Percentiles rank a stretch among this genome's conserved stretches.
Evolutionary conservation across 2,888 invertebrate genomes (phyloP).

Genomic region (Xanthia icteritia): DNA sequence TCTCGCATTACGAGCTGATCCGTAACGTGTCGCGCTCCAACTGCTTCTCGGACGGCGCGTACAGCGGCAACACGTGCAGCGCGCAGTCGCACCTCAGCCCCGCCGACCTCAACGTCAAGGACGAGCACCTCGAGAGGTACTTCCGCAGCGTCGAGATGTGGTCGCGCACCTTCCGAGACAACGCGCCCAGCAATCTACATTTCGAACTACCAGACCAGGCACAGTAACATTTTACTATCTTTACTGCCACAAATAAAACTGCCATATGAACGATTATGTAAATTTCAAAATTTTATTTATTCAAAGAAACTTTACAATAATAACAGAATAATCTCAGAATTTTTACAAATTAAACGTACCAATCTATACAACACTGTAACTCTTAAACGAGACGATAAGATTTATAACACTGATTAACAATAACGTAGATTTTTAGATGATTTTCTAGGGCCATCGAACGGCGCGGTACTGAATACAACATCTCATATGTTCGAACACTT

Average conservation of each 20-base stretch:
- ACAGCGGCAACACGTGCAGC: constrained; percentile 79
- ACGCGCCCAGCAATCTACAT: constrained; percentile 67
- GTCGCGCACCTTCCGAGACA: constrained; percentile 71
- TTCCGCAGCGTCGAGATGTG: constrained; percentile 85
- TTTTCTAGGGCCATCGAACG: constrained; percentile 86
- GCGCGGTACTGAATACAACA: constrained; percentile 82
- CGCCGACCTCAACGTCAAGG: constrained; percentile 75
- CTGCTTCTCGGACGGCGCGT: constrained; percentile 82
- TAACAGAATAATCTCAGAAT: constrained; percentile 89
- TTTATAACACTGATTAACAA: constrained; percentile 90
- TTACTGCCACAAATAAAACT: constrained; percentile 78
- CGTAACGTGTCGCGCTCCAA: constrained; percentile 83
- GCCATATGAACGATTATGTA: constrained; percentile 88
- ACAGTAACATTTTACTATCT: constrained; percentile 27
- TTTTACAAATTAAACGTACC: constrained; percentile 88
- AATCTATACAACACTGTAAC: constrained; percentile 90
- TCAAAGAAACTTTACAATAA: constrained; percentile 89
- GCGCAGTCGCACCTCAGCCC: constrained; percentile 64
- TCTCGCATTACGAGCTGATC: constrained; percentile 85
- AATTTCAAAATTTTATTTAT: constrained; percentile 90
- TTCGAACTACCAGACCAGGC: constrained; percentile 72
- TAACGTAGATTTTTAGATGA: constrained; percentile 86
- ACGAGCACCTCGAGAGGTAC: constrained; percentile 84
- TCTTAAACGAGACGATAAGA: constrained; percentile 90
- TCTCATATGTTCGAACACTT: constrained; percentile 43